Evolutionary conservation across 2,888 invertebrate genomes (phyloP).

Genomic region (Polymixis flavicincta): DNA sequence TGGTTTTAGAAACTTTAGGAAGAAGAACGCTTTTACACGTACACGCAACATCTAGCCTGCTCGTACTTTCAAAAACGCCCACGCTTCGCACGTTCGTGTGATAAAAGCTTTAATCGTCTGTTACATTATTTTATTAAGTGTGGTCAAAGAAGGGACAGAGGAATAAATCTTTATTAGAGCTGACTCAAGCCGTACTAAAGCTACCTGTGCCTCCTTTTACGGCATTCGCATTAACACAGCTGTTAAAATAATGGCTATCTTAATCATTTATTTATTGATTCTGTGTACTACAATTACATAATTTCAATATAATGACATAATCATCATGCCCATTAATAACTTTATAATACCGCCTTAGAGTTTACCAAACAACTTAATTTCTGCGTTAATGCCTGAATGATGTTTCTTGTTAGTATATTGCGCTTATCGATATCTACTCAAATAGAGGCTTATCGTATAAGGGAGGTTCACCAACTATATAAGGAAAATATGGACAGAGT

Average conservation of each 20-base stretch:
- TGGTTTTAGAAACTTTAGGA: background rate
- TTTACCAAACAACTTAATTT: conserved; percentile 25
- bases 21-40: conserved; percentile 7
- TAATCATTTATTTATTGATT: conserved; percentile 56
- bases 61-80: conserved; percentile 43
- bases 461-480: conserved; percentile 39
- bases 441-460: conserved; percentile 40
- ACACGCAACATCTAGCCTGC: background rate
- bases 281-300: conserved; percentile 49
- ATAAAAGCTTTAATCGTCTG: conserved; percentile 51
- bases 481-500: conserved; percentile 52
- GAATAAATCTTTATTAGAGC: conserved; percentile 68
- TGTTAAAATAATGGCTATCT: conserved; percentile 58
- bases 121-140: conserved; percentile 60
- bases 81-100: conserved; percentile 38
- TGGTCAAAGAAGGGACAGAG: conserved; percentile 54
- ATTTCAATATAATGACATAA: conserved; percentile 50
- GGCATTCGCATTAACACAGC: conserved; percentile 46
- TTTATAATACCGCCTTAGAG: conserved; percentile 13
- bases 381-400: conserved; percentile 14
- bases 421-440: conserved; percentile 39
- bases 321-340: conserved; percentile 27
- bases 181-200: conserved; percentile 57
- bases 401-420: conserved; percentile 29
- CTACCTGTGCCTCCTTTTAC: conserved; percentile 62